phyloP scores from a whole-genome alignment of 2,888 invertebrate species.

The Zaprionus lineosus region DNA sequence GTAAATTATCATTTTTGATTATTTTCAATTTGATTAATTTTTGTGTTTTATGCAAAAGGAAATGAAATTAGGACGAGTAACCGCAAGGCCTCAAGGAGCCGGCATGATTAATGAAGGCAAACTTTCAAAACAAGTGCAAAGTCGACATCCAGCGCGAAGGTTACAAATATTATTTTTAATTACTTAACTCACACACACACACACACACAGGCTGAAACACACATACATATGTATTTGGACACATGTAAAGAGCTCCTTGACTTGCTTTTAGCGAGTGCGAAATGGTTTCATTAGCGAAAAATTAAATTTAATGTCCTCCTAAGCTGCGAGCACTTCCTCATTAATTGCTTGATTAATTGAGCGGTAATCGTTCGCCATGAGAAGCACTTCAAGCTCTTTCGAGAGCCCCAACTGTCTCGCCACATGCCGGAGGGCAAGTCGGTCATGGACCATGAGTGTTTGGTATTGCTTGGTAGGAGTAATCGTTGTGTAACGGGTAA shows the following conservation, averaged over 20 bases:
- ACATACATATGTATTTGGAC: neutral
- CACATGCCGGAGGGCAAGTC: no score
- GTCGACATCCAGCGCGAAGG: neutral
- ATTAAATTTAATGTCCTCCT: constrained; percentile 29
- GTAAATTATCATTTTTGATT: no score
- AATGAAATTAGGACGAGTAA: no score
- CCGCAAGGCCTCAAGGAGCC: neutral
- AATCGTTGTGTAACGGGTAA: no score
- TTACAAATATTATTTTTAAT: constrained; percentile 12
- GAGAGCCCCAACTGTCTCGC: no score
- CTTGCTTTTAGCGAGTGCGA: neutral
- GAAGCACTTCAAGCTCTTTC: constrained; percentile 29
- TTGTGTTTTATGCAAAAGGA: no score
- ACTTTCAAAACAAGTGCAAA: no score
- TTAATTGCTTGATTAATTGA: constrained; percentile 57
- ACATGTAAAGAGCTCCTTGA: no score
- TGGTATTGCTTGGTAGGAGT: no score
- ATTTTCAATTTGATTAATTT: constrained; percentile 16
- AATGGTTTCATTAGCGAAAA: constrained; percentile 29
- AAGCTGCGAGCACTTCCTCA: constrained; percentile 20
- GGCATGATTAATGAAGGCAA: no score
- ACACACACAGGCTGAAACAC: neutral
- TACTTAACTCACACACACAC: constrained; percentile 27
- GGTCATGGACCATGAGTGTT: no score
- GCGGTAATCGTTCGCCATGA: constrained; percentile 27